Evolutionary conservation across 2,888 invertebrate genomes (phyloP), one percentile per base, ranked within the genome.

Genomic region (Agrypnus murinus): DNA sequence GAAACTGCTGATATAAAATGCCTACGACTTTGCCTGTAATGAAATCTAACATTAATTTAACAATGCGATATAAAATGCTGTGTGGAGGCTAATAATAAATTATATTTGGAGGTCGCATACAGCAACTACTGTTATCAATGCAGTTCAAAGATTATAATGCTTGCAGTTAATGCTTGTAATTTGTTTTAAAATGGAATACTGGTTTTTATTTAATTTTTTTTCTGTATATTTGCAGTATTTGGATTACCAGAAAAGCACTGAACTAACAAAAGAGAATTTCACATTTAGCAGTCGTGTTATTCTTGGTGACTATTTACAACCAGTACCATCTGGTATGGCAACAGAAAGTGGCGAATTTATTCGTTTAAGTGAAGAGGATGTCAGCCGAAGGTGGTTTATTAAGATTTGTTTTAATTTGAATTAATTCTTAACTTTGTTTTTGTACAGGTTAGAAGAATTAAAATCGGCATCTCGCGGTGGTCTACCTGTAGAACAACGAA

Each of bases 271-370:
- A 17, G 96, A 97, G 74, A 94, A 97, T 87, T 98, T 98, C 86
- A 96, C 95, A 73, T 98, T 97, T 87, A 96, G 94, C 79, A 93
- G 96, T 46, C 93, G 95, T 74, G 90, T 93, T 1, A 91, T 97
- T 73, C 90, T 98, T 40, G 99, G 99, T 1, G 96, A 96, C 74
- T 98, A 97, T 84, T 87, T 96, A 55, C 96, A 97, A 82, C 93
- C 94, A 0, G 89, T 90, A 45, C 88, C 90, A 3, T 89, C 88
- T 3, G 89, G 88, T 65, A 88, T 87, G 79, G 87, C 87, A 50
- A 88, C 89, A 68, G 92, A 91, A 72, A 90, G 91, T 7, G 90
- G 90, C 8, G 95, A 95, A 77, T 92, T 91, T 65, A 89, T 94
- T 15, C 89, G 93, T 40, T 89, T 96, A 83, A 91, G 92, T 38